phyloP scores from a whole-genome alignment of 2,797 vertebrate genomes.

The Lacerta viridis region DNA sequence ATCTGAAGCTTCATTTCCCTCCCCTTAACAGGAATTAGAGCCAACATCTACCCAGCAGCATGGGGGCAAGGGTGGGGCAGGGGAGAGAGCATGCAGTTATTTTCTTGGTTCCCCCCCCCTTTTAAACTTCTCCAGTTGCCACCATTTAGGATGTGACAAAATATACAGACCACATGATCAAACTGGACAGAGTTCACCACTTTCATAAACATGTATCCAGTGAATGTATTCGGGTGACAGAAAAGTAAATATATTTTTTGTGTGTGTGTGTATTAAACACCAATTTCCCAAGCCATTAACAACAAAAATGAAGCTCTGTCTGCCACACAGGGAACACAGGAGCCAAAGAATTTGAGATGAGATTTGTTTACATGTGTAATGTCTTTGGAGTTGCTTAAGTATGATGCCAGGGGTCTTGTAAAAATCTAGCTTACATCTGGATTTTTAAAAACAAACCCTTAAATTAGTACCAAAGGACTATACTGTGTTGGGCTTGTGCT shows the following conservation, averaged over 20 bases:
- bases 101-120: background rate
- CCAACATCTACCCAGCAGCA: background rate
- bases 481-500: rapidly evolving
- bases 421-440: background rate
- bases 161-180: background rate
- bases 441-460: slow-evolving; percentile 19
- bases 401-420: background rate
- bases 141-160: background rate
- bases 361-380: background rate
- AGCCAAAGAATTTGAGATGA: background rate
- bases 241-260: no score
- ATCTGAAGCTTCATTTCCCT: background rate
- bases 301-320: background rate
- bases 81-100: background rate
- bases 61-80: background rate
- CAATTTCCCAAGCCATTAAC: background rate
- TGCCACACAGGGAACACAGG: background rate
- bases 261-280: background rate
- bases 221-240: no score
- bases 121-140: background rate
- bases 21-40: background rate
- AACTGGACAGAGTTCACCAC: background rate
- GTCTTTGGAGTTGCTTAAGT: slow-evolving; percentile 3
- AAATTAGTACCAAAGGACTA: slow-evolving; percentile 17
- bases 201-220: background rate